Conservation (phyloP, 2,888 invertebrate genomes). For the Patella pellucida region DNA sequence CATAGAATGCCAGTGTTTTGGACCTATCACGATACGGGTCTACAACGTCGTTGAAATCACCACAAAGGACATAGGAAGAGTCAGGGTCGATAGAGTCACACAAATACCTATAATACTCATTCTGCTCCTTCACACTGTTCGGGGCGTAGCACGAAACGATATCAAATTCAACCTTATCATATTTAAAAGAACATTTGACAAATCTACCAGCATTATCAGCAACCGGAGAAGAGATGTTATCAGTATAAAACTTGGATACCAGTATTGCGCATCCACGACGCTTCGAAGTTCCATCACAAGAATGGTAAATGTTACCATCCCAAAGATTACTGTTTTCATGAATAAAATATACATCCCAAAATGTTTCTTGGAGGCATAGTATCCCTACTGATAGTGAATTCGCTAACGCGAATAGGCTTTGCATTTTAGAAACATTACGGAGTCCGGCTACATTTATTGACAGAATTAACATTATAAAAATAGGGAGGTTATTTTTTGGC, state of each 20-base stretch:
- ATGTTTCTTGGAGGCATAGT: background rate
- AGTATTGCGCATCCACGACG: conserved; percentile 3
- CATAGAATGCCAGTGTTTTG: background rate
- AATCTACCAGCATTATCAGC: background rate
- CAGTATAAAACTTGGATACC: background rate
- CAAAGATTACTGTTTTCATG: background rate
- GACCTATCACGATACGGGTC: background rate
- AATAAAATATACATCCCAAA: background rate
- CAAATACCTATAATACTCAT: background rate
- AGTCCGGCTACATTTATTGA: background rate
- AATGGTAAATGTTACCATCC: background rate
- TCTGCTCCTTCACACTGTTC: background rate
- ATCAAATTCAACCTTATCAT: background rate
- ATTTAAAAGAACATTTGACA: background rate
- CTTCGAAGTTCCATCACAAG: background rate
- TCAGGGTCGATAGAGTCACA: background rate
- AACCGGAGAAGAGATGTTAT: background rate
- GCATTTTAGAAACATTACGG: background rate
- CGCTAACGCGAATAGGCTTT: background rate
- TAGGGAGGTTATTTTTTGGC: background rate
- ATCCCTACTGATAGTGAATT: background rate
- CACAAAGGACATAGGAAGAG: background rate
- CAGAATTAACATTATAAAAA: background rate
- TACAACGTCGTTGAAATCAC: background rate
- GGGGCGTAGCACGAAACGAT: background rate